Base-by-base conservation (phyloP, 2,888 invertebrate genomes). In the Panopea generosa region DNA sequence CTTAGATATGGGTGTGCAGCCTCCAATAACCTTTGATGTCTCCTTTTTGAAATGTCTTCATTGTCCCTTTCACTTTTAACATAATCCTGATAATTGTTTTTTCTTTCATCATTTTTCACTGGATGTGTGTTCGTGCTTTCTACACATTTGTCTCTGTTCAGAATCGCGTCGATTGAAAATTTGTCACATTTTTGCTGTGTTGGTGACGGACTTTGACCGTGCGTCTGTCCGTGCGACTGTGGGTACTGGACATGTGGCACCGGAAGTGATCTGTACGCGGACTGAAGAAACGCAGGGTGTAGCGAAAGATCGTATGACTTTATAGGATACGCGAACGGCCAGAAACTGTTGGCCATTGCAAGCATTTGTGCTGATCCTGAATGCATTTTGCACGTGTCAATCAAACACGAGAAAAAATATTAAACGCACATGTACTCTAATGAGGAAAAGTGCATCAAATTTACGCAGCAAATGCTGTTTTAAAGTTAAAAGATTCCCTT, bases 91-190 rank as follows among this genome's bases (percentile, higher is more conserved):
- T 47, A 70, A 33, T 4, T 33, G 61, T 33, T 66, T 47, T 61
- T 72, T 29, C 55, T 72, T n/a, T 65, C 61, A 4, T 33, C 33
- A 33, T 33, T 33, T 38, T 50, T 66, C 20, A 33, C 47, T 49
- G 27, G 45, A 20, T 55, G 62, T 63, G n/a, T 16, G 63, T 57
- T 67, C 3, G 67, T 18, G 16, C 50, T 66, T 14, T 71, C 67
- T 16, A 61, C 73, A 20, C 72, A 65, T 65, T 68, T 72, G 62
- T 86, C 86, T 24, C 81, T 78, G 53, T 82, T 85, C 26, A 89
- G 70, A 68, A 89, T 89, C 18, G 87, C 86, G 71, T 89, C 89
- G 27, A 89, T 89, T 7, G 87, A 87, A 71, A 89, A 89, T n/a
- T 87, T 84, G 43, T 84, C 79, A 20, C 77, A 69, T 61, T 84